Percentiles rank a stretch among this genome's conserved stretches.
Evolutionary conservation across 2,888 invertebrate species (phyloP).

Genomic region (Euzophera pinguis): DNA sequence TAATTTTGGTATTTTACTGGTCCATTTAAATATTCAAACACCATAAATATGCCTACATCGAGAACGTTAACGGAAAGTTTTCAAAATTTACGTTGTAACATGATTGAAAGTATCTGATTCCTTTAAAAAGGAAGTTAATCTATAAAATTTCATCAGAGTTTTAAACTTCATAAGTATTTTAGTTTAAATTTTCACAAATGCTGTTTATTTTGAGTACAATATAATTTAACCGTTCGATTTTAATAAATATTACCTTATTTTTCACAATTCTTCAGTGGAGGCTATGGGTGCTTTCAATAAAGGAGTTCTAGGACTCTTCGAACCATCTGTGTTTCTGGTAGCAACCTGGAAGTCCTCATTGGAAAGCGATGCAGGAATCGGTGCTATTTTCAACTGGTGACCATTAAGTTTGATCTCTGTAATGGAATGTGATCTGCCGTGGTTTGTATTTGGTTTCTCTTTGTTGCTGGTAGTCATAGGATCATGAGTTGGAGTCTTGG

Average conservation of each 20-base stretch:
- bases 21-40: slow-evolving; percentile 26
- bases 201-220: background rate
- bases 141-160: slow-evolving; percentile 15
- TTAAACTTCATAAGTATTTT: slow-evolving; percentile 5
- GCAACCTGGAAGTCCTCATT: slow-evolving; percentile 80
- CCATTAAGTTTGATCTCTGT: slow-evolving; percentile 88
- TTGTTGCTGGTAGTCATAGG: slow-evolving; percentile 62
- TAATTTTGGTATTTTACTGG: slow-evolving; percentile 27
- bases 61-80: slow-evolving; percentile 36
- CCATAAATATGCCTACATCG: slow-evolving; percentile 26
- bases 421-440: slow-evolving; percentile 85
- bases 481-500: slow-evolving; percentile 78
- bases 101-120: slow-evolving; percentile 12
- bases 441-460: slow-evolving; percentile 75
- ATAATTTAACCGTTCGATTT: slow-evolving; percentile 19
- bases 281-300: slow-evolving; percentile 74
- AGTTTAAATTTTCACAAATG: background rate
- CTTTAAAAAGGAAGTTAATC: slow-evolving; percentile 28
- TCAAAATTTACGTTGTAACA: slow-evolving; percentile 12
- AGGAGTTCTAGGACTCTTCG: slow-evolving; percentile 69
- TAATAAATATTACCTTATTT: slow-evolving; percentile 35
- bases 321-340: slow-evolving; percentile 57
- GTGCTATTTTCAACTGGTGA: slow-evolving; percentile 84
- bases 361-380: slow-evolving; percentile 81
- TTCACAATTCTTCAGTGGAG: slow-evolving; percentile 76